Evolutionary conservation across 2,113 vertebrate species (phyloP), one percentile per base, ranked within the genome.

Genomic region (Gymnogyps californianus): DNA sequence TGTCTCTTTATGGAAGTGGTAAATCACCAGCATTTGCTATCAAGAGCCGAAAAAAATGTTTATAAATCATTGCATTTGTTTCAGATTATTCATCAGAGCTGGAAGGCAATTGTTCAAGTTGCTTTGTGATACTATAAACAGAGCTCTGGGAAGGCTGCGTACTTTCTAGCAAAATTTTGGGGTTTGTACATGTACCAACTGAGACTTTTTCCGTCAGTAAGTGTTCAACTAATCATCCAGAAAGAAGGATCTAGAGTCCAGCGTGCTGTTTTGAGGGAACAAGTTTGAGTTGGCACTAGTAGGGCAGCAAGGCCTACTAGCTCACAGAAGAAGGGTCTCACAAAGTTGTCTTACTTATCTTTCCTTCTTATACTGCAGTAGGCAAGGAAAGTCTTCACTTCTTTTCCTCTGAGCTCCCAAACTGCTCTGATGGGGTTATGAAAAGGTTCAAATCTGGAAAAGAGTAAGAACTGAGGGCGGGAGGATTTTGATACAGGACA

Each of bases 21-120:
- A 93, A 74, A 85, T 93, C 81, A 83, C 28, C 38, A 89, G 59
- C 69, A 82, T 92, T 95, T 96, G 61, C 91, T 95, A 26, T 78
- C 86, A 82, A 94, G 51, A 72, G 44, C 65, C 92, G 61, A 71
- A 93, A 94, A 95, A 76, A 59, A 20, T 94, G 95, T 98, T 97
- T 96, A 88, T 90, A 87, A 61, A 91, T 96, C 47, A 75, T 74
- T 75, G 69, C 93, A 82, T 97, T 97, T 28, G 32, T 96, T 97
- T 98, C 96, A 59, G 70, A 92, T 94, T 97, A 93, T 97, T 97
- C 94, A 93, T 95, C 92, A 59, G 95, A n/a, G 38, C 61, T 95
- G 92, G 94, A 89, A 67, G 88, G 92, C 78, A 94, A 55, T 74
- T 67, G 69, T 92, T 96, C 59, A 38, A 80, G 77, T 79, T 92